Evolutionary conservation across 2,113 vertebrate genomes (phyloP), one percentile per base, ranked within the genome.

Genomic region (Hippocampus barbouri): DNA sequence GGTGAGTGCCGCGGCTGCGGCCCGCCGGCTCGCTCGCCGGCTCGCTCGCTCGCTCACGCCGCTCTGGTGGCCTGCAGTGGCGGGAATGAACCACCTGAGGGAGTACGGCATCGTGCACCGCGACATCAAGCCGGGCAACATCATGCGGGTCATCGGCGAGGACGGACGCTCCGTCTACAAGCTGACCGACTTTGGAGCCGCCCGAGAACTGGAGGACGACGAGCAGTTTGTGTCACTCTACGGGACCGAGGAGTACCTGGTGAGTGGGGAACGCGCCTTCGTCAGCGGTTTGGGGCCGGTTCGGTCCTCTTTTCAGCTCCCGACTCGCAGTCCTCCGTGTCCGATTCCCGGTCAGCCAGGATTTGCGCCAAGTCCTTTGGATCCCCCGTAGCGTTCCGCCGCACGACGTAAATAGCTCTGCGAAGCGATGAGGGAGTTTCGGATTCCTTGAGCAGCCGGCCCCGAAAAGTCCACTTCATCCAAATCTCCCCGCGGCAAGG

Each of bases 161-260:
- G 97, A 98, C 1, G 97, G 97, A 0, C 93, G 94, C 40, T 98
- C 97, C 21, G 94, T 99, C 47, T 99, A 99, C 86, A 99, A 99
- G 69, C 93, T 99, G 61, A 99, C 97, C 1, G 97, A 99, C 87
- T 99, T 99, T 7, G 97, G 97, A 25, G 97, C 97, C 1, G 97
- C 97, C 5, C 89, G 97, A 69, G 96, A 98, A 75, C 91, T 98
- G 47, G 97, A 98, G 81, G 97, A 98, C 79, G 97, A 98, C 71
- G 97, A 99, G 72, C 97, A 99, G 75, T 99, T 99, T 80, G 96
- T 98, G 70, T 99, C 97, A 8, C 93, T 99, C n/a, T 99, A 99
- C 72, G 97, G 97, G 64, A 99, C 97, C 0, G 97, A 99, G 89
- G 97, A 98, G 3, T 99, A 99, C 81, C 91, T 99, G 94, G 97